Evolutionary conservation across 2,113 vertebrate species (phyloP).

Genomic region (Megaptera novaeangliae): DNA sequence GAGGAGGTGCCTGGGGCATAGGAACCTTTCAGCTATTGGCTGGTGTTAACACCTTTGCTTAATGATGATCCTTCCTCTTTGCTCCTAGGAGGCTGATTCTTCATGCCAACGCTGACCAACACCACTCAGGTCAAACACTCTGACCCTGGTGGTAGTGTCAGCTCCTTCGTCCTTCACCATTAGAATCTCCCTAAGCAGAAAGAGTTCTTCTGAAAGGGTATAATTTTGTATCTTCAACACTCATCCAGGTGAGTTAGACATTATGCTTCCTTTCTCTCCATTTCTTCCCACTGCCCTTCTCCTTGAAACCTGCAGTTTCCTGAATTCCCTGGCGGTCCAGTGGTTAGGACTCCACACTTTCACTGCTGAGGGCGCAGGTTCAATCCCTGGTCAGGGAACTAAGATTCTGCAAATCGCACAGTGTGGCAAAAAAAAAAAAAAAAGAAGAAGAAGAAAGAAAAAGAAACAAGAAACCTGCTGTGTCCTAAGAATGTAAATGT

Average conservation of each 20-base stretch:
- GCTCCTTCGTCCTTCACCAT: not conserved
- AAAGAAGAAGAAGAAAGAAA: too few species aligned
- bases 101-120: not conserved
- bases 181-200: not conserved
- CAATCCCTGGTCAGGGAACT: too few species aligned
- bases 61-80: not conserved
- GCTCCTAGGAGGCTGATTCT: not conserved
- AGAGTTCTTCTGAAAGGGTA: not conserved
- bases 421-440: too few species aligned
- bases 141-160: not conserved
- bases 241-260: not conserved
- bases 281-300: not conserved
- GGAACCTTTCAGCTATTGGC: not conserved
- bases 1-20: not conserved
- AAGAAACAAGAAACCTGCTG: not conserved
- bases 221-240: not conserved
- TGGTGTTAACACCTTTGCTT: not conserved
- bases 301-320: not conserved
- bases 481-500: not conserved
- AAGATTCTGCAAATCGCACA: too few species aligned
- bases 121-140: not conserved
- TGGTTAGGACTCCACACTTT: too few species aligned
- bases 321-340: too few species aligned
- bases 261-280: not conserved
- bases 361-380: too few species aligned